A percentile compares a stretch with the other conserved stretches of the same genome.
phyloP scores from a whole-genome alignment of 2,888 invertebrate species.

The Spilosoma lubricipeda region DNA sequence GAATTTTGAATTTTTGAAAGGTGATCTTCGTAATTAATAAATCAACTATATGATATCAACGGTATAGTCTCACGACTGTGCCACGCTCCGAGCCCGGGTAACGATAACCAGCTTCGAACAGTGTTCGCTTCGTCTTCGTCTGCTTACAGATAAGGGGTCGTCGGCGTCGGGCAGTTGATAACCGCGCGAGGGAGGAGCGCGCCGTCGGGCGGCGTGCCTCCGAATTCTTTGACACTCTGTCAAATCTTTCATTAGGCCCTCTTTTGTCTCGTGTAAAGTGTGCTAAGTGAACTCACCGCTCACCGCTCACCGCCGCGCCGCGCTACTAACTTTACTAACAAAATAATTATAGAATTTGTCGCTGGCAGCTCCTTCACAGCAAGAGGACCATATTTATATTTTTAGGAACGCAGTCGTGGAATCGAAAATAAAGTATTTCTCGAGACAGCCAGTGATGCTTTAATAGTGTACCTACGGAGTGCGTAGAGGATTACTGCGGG shows the following conservation, averaged over 20 bases:
- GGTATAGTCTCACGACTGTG: too few species aligned
- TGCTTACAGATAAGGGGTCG: constrained; percentile 15
- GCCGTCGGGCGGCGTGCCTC: not conserved
- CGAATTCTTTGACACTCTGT: constrained; percentile 10
- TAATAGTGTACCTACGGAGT: not conserved
- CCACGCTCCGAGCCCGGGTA: not conserved
- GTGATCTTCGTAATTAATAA: not conserved
- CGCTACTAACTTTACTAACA: not conserved
- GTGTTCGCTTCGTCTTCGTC: not conserved
- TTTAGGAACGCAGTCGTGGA: constrained; percentile 58
- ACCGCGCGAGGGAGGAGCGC: not conserved
- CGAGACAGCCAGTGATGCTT: constrained; percentile 11
- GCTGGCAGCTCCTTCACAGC: not conserved
- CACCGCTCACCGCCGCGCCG: not conserved
- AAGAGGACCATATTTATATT: constrained; percentile 47
- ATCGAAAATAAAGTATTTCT: constrained; percentile 55
- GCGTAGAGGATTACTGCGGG: not conserved
- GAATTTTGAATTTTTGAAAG: too few species aligned
- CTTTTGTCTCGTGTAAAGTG: constrained; percentile 9
- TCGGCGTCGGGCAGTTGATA: constrained; percentile 17
- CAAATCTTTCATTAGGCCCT: not conserved
- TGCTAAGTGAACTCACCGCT: not conserved
- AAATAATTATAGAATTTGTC: constrained; percentile 18
- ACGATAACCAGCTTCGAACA: not conserved
- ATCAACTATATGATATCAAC: too few species aligned